Conservation (phyloP, 2,797 vertebrate species). For the Enteromius trimaculatus region DNA sequence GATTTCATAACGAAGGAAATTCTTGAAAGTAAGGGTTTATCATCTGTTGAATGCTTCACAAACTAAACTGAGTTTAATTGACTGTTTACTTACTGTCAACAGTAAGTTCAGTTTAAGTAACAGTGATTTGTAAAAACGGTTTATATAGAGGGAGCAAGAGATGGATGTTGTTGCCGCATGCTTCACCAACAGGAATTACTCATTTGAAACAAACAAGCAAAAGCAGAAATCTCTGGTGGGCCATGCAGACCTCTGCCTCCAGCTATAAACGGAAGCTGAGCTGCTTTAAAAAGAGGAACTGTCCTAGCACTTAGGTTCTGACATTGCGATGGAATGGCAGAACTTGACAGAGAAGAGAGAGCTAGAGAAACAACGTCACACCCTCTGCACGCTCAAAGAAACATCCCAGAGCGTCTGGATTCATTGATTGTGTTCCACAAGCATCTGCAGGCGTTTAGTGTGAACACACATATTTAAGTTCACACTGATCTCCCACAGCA, state of each 20-base stretch:
- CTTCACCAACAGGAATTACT: constrained; percentile 52
- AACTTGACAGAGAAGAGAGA: not conserved
- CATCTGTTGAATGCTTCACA: not conserved
- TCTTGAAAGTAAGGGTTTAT: not conserved
- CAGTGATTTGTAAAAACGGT: constrained; percentile 9
- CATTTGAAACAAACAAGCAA: constrained; percentile 46
- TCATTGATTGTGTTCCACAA: constrained; percentile 25
- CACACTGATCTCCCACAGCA: constrained; percentile 19
- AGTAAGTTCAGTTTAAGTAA: not conserved
- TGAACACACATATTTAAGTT: constrained; percentile 35
- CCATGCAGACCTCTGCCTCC: constrained; percentile 26
- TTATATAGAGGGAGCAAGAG: constrained; percentile 5
- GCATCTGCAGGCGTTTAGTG: constrained; percentile 22
- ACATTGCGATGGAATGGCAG: not conserved
- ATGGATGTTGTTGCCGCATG: not conserved
- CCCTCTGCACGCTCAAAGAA: constrained; percentile 17
- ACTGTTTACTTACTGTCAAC: not conserved
- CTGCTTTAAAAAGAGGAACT: constrained; percentile 27
- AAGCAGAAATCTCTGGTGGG: constrained; percentile 37
- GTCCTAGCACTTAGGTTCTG: constrained; percentile 12
- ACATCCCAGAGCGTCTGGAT: constrained; percentile 8
- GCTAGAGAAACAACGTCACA: not conserved
- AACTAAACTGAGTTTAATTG: not conserved
- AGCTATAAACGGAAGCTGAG: constrained; percentile 29
- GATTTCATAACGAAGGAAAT: not conserved